Percentiles rank a stretch among this genome's conserved stretches.
Evolutionary conservation across 2,113 vertebrate genomes (phyloP).

Genomic region (Neogale vison): DNA sequence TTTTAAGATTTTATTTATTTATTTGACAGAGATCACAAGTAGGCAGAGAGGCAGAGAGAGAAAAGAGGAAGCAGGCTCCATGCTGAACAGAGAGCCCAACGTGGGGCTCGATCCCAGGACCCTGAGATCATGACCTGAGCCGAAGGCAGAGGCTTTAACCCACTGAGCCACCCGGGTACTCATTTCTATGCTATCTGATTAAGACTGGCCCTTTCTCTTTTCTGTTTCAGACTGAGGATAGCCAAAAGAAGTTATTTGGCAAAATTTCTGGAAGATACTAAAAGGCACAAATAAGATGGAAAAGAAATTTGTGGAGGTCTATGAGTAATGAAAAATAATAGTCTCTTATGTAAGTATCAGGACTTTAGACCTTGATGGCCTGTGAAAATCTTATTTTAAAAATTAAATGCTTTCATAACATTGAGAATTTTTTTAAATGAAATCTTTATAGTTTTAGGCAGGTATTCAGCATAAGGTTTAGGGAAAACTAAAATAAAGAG

Average conservation of each 20-base stretch:
- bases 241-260: background rate
- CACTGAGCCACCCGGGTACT: background rate
- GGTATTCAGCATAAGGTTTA: conserved; percentile 2
- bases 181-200: background rate
- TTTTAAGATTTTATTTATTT: too few species aligned
- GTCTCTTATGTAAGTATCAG: background rate
- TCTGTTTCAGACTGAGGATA: background rate
- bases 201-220: background rate
- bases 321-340: background rate
- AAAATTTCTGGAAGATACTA: conserved; percentile 14
- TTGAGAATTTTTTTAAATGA: background rate
- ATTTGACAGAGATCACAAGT: too few species aligned
- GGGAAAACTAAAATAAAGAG: conserved; percentile 31
- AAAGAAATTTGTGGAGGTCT: background rate
- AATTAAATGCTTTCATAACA: conserved; percentile 18
- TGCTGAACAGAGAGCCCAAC: too few species aligned
- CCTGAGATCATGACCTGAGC: too few species aligned
- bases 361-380: background rate
- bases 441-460: conserved; percentile 22
- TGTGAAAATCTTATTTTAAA: conserved; percentile 25
- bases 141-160: too few species aligned
- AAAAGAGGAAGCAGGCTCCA: too few species aligned
- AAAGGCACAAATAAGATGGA: conserved; percentile 23
- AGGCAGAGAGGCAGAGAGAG: too few species aligned
- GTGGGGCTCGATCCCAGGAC: too few species aligned